Evolutionary conservation across 2,888 invertebrate genomes (phyloP).

Genomic region (Gastrophysa polygoni): DNA sequence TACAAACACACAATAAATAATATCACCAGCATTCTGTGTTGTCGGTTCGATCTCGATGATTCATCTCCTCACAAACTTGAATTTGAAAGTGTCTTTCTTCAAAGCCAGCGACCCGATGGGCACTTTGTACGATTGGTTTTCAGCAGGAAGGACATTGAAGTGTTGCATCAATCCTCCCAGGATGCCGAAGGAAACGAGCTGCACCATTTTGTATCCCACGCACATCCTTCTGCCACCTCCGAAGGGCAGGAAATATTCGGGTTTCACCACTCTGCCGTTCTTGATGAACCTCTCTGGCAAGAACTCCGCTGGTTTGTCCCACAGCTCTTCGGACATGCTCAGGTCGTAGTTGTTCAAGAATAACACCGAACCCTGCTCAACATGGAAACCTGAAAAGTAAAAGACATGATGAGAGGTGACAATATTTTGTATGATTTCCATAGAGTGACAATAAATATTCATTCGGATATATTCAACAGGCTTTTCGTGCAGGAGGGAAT

Average conservation of each 20-base stretch:
- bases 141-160: slow-evolving; percentile 60
- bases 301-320: slow-evolving; percentile 66
- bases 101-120: slow-evolving; percentile 65
- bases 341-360: slow-evolving; percentile 72
- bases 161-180: slow-evolving; percentile 63
- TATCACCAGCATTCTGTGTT: neutral
- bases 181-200: slow-evolving; percentile 63
- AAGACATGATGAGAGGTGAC: slow-evolving; percentile 8
- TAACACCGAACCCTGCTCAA: slow-evolving; percentile 67
- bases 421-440: too few species aligned
- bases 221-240: slow-evolving; percentile 70
- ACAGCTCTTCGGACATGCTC: slow-evolving; percentile 67
- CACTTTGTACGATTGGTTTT: slow-evolving; percentile 60
- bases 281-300: slow-evolving; percentile 68
- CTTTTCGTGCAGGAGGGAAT: too few species aligned
- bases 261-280: slow-evolving; percentile 63
- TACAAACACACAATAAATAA: neutral
- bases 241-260: slow-evolving; percentile 71
- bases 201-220: slow-evolving; percentile 72
- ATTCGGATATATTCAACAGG: too few species aligned
- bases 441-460: too few species aligned
- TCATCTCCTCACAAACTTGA: slow-evolving; percentile 58
- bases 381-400: slow-evolving; percentile 61
- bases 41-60: neutral
- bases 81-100: slow-evolving; percentile 60